Evolutionary conservation across 2,888 invertebrate species (phyloP), one percentile per base, ranked within the genome.

Genomic region (Tinea semifulvella): DNA sequence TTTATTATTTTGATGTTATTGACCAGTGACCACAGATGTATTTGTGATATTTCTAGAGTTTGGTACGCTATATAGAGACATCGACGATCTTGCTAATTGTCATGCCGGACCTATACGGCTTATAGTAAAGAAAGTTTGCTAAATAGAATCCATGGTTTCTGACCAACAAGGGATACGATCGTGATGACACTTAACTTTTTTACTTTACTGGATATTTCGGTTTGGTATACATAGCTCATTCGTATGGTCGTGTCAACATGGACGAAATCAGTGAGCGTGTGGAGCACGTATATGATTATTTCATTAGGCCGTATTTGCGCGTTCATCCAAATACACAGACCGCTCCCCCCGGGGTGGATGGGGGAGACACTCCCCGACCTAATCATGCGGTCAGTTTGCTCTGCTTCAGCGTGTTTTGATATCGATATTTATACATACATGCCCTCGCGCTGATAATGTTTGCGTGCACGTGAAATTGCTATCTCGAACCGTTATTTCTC

Each of bases 371-470:
- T 72, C 72, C 73, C 75, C 70, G 58, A 75, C 74, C 79, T 80
- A 80, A 79, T 80, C 80, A 80, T 72, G 79, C 77, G 79, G 80
- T 77, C 76, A 76, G 79, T 77, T 80, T 79, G 79, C 73, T 77
- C 77, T 75, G 76, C 76, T 76, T 77, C 79, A 75, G 76, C 79
- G 74, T 79, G 77, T 80, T 80, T 76, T 77, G 79, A 77, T 80
- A 80, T 79, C 73, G 77, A 79, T 80, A 80, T 77, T n/a, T 77
- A 77, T 75, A 72, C 68, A 40, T 14, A 36, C 18, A 36, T 36
- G 36, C 36, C 36, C 18, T 16, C 36, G 5, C 36, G 36, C 36
- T 18, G 16, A 36, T 36, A 36, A 18, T 36, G 36, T 36, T 36
- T 36, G 36, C 36, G 10, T 36, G 2, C 16, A 17, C n/a, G 36